Conservation (phyloP, 1,140 invertebrate genomes). For the Conus ventricosus region DNA sequence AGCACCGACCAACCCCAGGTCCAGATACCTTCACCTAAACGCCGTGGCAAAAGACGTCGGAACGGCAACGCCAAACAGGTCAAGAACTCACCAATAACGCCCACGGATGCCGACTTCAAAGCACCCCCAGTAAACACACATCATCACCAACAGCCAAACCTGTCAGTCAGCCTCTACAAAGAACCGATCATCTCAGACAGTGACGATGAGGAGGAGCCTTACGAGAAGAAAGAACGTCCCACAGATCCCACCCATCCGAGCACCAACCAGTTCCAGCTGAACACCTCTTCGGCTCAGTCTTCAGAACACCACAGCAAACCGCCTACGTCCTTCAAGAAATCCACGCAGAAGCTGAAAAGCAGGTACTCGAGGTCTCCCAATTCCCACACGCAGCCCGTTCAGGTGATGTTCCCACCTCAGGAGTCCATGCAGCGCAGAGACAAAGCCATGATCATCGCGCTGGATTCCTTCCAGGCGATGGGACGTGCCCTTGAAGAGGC, state of each 20-base stretch:
- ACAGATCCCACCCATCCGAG: neutral
- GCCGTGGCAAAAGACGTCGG: neutral
- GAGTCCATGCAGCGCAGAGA: slow-evolving; percentile 11
- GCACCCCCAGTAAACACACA: neutral
- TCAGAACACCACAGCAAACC: neutral
- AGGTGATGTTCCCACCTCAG: neutral
- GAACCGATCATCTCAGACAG: neutral
- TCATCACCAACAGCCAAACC: neutral
- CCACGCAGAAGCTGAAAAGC: neutral
- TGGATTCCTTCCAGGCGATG: slow-evolving; percentile 14
- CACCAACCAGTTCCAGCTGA: too few species aligned
- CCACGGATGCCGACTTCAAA: neutral
- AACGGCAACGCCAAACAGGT: neutral
- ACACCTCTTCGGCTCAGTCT: neutral
- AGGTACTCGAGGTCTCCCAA: neutral
- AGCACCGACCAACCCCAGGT: neutral
- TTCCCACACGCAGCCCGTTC: neutral
- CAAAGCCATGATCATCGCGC: slow-evolving; percentile 14
- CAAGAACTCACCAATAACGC: neutral
- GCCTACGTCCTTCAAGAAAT: neutral
- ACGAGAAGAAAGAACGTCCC: neutral
- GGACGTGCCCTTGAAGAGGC: neutral
- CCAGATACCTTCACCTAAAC: neutral
- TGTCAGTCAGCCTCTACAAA: neutral
- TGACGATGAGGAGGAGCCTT: neutral